These are phyloP conservation scores for Chionis minor DNA, from an alignment of 2,113 vertebrate species.

Conservation along the genomic window DNA sequence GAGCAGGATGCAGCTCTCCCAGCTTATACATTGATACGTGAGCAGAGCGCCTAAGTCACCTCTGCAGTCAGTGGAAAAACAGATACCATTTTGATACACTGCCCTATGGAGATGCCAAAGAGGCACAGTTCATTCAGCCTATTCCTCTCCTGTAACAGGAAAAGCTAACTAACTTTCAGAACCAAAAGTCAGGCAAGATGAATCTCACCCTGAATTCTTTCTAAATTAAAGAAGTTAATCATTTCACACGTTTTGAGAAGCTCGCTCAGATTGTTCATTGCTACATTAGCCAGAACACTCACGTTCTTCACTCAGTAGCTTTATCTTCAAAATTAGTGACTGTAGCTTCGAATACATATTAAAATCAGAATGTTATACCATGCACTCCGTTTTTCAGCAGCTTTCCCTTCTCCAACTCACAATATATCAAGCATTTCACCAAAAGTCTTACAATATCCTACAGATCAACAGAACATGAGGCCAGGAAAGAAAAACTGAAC, in stretches of 20 bases:
- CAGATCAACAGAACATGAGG: background rate
- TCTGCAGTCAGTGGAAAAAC: background rate
- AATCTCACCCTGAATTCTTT: background rate
- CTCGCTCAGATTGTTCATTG: background rate
- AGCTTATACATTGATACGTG: rapidly evolving
- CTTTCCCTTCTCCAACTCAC: background rate
- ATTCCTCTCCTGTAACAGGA: background rate
- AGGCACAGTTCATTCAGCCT: background rate
- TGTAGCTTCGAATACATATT: background rate
- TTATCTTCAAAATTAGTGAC: background rate
- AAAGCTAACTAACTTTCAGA: background rate
- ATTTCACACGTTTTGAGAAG: background rate
- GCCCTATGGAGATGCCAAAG: background rate
- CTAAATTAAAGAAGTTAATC: background rate
- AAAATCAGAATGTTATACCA: background rate
- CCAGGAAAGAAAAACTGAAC: background rate
- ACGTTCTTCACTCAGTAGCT: background rate
- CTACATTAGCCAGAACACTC: background rate
- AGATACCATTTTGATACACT: background rate
- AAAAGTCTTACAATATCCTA: background rate
- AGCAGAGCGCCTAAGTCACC: background rate
- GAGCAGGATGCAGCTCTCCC: background rate
- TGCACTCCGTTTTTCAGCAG: background rate
- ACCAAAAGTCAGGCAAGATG: background rate
- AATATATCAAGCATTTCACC: background rate